Percentiles rank a stretch among this genome's conserved stretches.
These are phyloP conservation scores for Bombus waltoni DNA, from an alignment of 1,140 invertebrate genomes.

Conservation along the genomic window DNA sequence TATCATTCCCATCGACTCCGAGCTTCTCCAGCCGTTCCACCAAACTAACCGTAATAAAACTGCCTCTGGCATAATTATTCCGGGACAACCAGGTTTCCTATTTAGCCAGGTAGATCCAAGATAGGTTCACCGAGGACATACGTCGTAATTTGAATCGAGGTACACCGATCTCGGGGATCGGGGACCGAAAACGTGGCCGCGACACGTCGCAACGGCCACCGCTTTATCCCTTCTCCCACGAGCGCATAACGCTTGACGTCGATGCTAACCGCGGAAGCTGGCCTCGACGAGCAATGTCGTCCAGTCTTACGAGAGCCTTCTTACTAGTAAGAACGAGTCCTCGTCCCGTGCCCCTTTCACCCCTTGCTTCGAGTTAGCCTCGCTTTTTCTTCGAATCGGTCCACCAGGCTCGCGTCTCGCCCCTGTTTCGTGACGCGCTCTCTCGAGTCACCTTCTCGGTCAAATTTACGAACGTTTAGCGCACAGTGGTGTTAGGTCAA, in stretches of 20 bases:
- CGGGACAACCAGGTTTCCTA: background rate
- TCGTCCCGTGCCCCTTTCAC: too few relatives aligned
- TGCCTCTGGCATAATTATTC: background rate
- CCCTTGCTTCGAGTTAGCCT: background rate
- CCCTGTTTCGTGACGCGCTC: background rate
- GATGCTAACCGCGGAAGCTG: conserved; percentile 73
- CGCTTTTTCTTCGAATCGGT: conserved; percentile 9
- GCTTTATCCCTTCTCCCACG: conserved; percentile 44
- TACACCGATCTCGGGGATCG: conserved; percentile 24
- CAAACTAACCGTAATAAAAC: too few relatives aligned
- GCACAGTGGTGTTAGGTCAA: too few relatives aligned
- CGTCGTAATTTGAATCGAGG: conserved; percentile 12
- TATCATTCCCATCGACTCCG: background rate
- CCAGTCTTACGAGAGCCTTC: conserved; percentile 75
- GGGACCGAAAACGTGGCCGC: conserved; percentile 45
- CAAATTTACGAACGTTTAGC: background rate
- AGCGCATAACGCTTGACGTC: conserved; percentile 48
- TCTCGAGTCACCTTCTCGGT: background rate
- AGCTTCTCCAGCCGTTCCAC: background rate
- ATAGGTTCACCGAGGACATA: background rate
- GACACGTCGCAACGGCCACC: background rate
- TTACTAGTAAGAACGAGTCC: conserved; percentile 60
- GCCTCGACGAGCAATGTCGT: conserved; percentile 76
- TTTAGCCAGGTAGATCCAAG: background rate
- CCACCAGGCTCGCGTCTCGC: background rate